Base-by-base conservation (phyloP, 2,797 vertebrate species). In the Typhlichthys eigenmanni region DNA sequence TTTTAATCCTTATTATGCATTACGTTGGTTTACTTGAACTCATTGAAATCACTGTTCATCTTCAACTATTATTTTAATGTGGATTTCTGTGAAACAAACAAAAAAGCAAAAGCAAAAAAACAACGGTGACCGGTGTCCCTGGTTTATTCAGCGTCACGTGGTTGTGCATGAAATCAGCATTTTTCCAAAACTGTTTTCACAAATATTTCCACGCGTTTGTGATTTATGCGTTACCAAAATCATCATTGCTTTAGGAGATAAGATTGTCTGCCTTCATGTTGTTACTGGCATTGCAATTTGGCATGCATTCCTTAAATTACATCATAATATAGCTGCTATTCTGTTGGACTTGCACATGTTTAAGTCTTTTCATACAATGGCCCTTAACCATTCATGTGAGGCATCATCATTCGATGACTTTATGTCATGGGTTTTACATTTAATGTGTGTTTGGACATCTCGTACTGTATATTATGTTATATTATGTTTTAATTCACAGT, bases 1-100 rank as follows among this genome's bases (percentile, higher is more conserved):
- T 90, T 83, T 89, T 86, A 79, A 74, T 82, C 77, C 83, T 86
- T 80, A 84, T 79, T 60, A 69, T 72, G 78, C 84, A 81, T 90
- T 82, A 63, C 72, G 64, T 72, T 81, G 67, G 5, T 58, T 58
- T 78, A 68, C 75, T 43, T 58, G 29, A 73, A 78, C 74, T 75
- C 60, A 17, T 66, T 53, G 13, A 48, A 19, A 47, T 68, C 54
- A 60, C 47, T 17, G 54, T 60, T 64, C 76, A 79, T 73, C 60
- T 59, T 61, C 32, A 65, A 59, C 68, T 71, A 51, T 83, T 79
- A 70, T 85, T 88, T 85, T 64, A 71, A 74, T 77, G 80, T 84
- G 69, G 78, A 81, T 87, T 87, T 80, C 74, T 75, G 14, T 16
- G 45, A 56, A 56, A 5, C 12, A 54, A 55, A 34, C 32, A 38